A percentile compares a stretch with the other conserved stretches of the same genome.
phyloP scores from a whole-genome alignment of 2,113 vertebrate genomes.

The Garra rufa region DNA sequence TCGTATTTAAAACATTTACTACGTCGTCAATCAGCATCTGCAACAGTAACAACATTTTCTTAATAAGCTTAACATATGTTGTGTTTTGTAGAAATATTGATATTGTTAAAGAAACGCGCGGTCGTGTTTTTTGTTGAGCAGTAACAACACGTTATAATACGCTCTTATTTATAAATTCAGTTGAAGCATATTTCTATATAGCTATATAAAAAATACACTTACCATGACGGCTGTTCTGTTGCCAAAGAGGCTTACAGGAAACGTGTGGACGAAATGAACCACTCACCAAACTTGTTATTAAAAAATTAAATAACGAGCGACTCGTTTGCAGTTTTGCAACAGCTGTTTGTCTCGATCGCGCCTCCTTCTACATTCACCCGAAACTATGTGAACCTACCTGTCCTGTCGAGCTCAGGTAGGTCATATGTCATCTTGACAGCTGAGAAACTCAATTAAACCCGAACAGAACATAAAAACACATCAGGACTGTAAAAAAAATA shows the following conservation, averaged over 20 bases:
- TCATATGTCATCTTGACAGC: not conserved
- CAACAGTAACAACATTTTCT: not conserved
- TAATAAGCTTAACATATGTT: too few species aligned
- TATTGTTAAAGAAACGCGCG: not conserved
- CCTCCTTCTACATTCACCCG: not conserved
- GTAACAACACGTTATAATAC: too few species aligned
- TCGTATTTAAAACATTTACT: not conserved
- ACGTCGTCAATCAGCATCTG: not conserved
- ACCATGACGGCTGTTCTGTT: not conserved
- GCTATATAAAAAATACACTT: not conserved
- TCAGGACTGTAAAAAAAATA: not conserved
- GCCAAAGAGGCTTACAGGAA: not conserved
- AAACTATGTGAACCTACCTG: not conserved
- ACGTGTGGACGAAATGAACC: not conserved
- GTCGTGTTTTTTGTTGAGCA: not conserved
- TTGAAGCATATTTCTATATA: not conserved
- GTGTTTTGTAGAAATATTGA: not conserved
- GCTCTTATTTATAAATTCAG: too few species aligned
- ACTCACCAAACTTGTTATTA: constrained; percentile 4
- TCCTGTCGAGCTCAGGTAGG: not conserved
- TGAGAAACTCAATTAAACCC: not conserved
- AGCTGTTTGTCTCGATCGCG: not conserved
- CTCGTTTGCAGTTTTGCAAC: not conserved
- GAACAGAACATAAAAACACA: not conserved
- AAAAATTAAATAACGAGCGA: not conserved